Base-by-base conservation (phyloP, 2,797 vertebrate species). In the Amblyraja radiata region DNA sequence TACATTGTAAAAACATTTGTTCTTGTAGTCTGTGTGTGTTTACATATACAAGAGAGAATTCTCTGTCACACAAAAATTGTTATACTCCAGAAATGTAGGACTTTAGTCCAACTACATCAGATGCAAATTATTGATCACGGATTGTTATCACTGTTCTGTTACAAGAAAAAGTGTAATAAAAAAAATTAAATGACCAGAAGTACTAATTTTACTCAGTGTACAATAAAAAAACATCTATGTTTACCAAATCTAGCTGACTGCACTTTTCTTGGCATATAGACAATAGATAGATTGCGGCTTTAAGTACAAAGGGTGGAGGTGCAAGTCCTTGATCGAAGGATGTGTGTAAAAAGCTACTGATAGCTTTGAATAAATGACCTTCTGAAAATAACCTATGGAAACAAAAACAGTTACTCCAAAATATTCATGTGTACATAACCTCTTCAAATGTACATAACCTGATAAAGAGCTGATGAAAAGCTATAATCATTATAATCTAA, bases 231-330 rank as follows among this genome's bases (percentile, higher is more conserved):
- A 74, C 6, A 54, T 92, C 71, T 46, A 7, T 95, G 1, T 95
- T 96, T 96, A 99, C 98, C 97, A 93, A 71, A 0, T 97, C 96
- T 1, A 98, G 95, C 28, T 94, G 81, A 74, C 95, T 94, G 94
- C 95, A 95, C 95, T 96, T 97, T 94, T 97, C 97, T 93, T 98
- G 98, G 94, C 97, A 97, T 93, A 95, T 46, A n/a, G 98, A 96
- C 95, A 99, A 96, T 93, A 99, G 97, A 94, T 98, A 98, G 95
- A 99, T 93, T 93, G 96, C 96, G 93, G 98, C 97, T 95, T 96
- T 97, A 95, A 98, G 96, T 94, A 98, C 95, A 1, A 93, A 94
- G 54, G 94, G 93, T 90, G 98, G 97, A 4, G 94, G 94, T 74
- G 93, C 93, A 94, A 96, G 95, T 63, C 96, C 96, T 93, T 95